Percentiles rank a stretch among this genome's conserved stretches.
phyloP scores from a whole-genome alignment of 2,113 vertebrate genomes.

The Sylvicapra grimmia region DNA sequence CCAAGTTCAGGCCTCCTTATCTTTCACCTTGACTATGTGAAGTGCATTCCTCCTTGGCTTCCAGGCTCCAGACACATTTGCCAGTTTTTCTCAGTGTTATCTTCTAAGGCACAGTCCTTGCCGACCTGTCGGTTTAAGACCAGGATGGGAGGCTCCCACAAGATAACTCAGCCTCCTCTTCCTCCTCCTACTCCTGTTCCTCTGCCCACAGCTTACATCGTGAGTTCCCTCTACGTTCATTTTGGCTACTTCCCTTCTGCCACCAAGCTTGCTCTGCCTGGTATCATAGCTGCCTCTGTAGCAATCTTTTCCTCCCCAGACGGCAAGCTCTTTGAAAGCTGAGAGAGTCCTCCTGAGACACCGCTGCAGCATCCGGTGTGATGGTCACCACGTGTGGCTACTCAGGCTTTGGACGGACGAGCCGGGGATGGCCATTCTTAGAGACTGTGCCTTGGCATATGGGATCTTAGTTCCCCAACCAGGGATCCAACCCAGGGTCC shows the following conservation, averaged over 20 bases:
- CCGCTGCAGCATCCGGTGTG: fast-evolving
- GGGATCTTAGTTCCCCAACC: not conserved
- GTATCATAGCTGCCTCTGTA: not conserved
- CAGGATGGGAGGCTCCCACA: not conserved
- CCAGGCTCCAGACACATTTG: not conserved
- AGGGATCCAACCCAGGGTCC: not conserved
- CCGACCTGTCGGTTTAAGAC: not conserved
- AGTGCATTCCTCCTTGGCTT: not conserved
- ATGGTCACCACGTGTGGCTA: fast-evolving
- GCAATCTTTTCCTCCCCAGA: not conserved
- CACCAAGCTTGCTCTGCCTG: not conserved
- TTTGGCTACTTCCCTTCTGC: not conserved
- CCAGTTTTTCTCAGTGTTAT: not conserved
- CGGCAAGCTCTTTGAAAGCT: not conserved
- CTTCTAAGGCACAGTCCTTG: not conserved
- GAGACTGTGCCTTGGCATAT: not conserved
- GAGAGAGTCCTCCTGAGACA: not conserved
- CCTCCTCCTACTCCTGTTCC: not conserved
- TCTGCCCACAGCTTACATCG: not conserved
- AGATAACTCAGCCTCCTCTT: not conserved
- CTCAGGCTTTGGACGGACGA: not conserved
- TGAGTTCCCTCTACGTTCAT: not conserved
- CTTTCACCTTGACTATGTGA: not conserved
- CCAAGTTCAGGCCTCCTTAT: not conserved
- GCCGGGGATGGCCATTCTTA: not conserved